Evolutionary conservation across 2,113 vertebrate species (phyloP).

Genomic region (Balaeniceps rex): DNA sequence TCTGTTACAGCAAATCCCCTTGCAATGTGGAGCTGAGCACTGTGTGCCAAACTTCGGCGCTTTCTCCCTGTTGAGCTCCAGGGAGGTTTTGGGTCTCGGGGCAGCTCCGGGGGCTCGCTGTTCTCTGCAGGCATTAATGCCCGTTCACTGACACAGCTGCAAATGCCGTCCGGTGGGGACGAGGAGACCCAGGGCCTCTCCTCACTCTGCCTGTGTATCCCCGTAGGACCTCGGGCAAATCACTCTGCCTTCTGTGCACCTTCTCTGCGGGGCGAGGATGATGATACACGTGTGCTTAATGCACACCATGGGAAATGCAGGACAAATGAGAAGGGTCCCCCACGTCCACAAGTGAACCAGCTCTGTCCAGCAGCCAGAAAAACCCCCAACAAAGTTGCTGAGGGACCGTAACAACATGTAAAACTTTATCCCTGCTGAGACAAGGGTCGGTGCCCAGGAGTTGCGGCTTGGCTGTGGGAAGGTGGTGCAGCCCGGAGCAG

Average conservation of each 20-base stretch:
- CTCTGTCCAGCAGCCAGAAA: neutral
- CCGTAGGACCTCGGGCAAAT: neutral
- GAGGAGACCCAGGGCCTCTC: too few species aligned
- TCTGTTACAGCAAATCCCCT: conserved; percentile 1
- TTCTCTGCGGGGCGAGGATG: neutral
- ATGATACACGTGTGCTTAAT: accelerated
- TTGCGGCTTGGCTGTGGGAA: neutral
- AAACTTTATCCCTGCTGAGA: too few species aligned
- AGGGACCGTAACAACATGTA: accelerated
- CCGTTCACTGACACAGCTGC: accelerated
- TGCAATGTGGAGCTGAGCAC: neutral
- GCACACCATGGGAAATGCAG: accelerated
- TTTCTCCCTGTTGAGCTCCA: neutral
- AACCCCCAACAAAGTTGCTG: accelerated
- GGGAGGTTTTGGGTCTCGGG: neutral
- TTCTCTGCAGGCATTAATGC: accelerated
- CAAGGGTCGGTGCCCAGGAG: too few species aligned
- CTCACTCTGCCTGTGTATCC: accelerated
- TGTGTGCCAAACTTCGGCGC: neutral
- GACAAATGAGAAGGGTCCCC: too few species aligned
- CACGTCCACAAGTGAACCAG: accelerated
- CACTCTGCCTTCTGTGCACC: neutral
- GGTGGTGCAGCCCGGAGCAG: neutral
- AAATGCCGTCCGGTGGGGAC: accelerated
- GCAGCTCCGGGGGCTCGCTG: accelerated